Evolutionary conservation across 2,797 vertebrate species (phyloP), one percentile per base, ranked within the genome.

Genomic region (Trematomus bernacchii): DNA sequence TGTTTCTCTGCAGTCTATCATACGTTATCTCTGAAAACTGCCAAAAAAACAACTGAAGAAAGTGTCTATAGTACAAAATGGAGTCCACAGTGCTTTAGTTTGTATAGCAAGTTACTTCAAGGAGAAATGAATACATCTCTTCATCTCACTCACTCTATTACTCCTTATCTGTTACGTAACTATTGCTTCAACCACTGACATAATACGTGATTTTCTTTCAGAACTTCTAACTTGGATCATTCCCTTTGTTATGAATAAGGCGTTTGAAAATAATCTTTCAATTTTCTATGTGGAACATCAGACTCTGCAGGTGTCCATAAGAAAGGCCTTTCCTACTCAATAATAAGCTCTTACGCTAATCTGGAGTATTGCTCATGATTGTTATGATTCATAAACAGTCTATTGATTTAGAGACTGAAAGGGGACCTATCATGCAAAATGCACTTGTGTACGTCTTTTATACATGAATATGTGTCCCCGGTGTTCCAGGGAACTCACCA

Each of bases 1-100:
- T 50, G 27, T 47, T 64, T 13, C 23, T 19, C 47, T 51, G 61
- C 66, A 64, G 44, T 57, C 43, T 16, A 30, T 16, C 16, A 44
- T 27, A 18, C 37, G 60, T 40, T 4, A 44, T 52, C 44, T 71
- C 66, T 33, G 40, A 3, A 46, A 62, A 65, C 9, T 16, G 18
- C 13, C 4, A 52, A 48, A 51, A 58, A 50, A 23, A 58, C 27
- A 30, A 37, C 59, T 52, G 2, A 53, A 54, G 42, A 6, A 18
- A 64, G 14, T 6, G 52, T 7, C 23, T n/a, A 5, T 42, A 59
- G 71, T 18, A 18, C 16, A 19, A 11, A 3, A 52, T 52, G 9
- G 18, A 55, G 9, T 53, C 44, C 48, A 60, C 10, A n/a, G 14
- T 5, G 13, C 7, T 58, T 60, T 66, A 33, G 48, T 76, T 61